Percentiles rank a stretch among this genome's conserved stretches.
These are phyloP conservation scores for Pantherophis alleghaniensis DNA, from an alignment of 2,797 vertebrate species.

Conservation along the genomic window DNA sequence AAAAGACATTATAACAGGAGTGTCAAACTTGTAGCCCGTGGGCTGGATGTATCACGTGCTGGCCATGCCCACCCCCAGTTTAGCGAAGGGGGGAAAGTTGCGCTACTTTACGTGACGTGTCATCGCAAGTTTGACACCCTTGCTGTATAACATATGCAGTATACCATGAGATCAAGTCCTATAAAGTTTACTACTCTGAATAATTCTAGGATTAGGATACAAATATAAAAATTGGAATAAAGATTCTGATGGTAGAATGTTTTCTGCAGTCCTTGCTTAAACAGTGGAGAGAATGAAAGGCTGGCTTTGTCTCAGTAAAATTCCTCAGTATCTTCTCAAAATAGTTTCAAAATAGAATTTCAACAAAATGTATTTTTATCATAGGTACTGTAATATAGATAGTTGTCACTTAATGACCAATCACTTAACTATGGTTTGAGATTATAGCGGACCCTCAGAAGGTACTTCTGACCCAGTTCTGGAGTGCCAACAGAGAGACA, in stretches of 20 bases:
- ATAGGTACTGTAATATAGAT: neutral
- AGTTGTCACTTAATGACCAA: neutral
- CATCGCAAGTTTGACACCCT: too few species aligned
- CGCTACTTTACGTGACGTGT: too few species aligned
- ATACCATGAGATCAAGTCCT: too few species aligned
- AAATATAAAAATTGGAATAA: constrained; percentile 26
- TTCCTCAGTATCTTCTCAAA: neutral
- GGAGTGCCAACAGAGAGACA: neutral
- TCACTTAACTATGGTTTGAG: neutral
- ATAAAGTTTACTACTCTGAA: neutral
- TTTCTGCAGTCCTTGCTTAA: constrained; percentile 31
- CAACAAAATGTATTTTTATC: neutral
- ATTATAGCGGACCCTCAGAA: neutral
- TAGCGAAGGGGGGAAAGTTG: too few species aligned
- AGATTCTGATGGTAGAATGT: constrained; percentile 39
- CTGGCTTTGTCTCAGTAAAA: neutral
- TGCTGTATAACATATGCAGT: neutral
- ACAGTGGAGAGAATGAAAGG: neutral
- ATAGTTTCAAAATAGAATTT: neutral
- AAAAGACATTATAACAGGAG: neutral
- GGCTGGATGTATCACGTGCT: too few species aligned
- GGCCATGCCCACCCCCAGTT: too few species aligned
- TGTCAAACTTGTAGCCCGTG: too few species aligned
- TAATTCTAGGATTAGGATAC: neutral
- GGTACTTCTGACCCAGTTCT: neutral